Evolutionary conservation across 2,888 invertebrate species (phyloP).

Genomic region (Leptura quadrifasciata): DNA sequence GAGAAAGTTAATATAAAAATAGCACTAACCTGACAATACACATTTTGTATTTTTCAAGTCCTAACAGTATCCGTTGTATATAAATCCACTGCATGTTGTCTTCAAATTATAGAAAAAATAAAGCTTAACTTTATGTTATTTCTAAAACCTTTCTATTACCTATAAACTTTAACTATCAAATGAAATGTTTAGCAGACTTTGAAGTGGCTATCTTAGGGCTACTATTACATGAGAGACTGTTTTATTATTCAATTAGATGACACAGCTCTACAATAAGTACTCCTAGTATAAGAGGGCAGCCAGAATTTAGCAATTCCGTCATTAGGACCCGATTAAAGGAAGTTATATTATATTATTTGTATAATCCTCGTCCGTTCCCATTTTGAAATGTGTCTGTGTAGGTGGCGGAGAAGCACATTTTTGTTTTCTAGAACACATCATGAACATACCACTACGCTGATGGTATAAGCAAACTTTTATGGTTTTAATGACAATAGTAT

Average conservation of each 20-base stretch:
- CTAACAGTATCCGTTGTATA: too few relatives aligned
- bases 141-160: too few relatives aligned
- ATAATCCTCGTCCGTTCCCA: constrained; percentile 10
- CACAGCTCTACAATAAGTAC: constrained; percentile 20
- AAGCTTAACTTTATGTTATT: too few relatives aligned
- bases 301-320: constrained; percentile 14
- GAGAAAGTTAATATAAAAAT: too few relatives aligned
- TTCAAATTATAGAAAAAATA: too few relatives aligned
- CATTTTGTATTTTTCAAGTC: too few relatives aligned
- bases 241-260: constrained; percentile 39
- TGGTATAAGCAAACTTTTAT: too few relatives aligned
- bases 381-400: background rate
- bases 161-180: background rate
- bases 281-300: constrained; percentile 13
- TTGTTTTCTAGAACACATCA: too few relatives aligned
- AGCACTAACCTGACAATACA: too few relatives aligned
- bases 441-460: too few relatives aligned
- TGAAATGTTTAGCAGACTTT: background rate
- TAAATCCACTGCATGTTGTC: too few relatives aligned
- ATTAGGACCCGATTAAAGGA: constrained; percentile 13
- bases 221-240: constrained; percentile 25
- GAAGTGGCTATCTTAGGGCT: constrained; percentile 28
- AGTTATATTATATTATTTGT: constrained; percentile 27
- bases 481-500: too few relatives aligned
- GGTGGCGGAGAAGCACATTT: background rate